Base-by-base conservation (phyloP, 2,888 invertebrate species). In the Phortica magna region DNA sequence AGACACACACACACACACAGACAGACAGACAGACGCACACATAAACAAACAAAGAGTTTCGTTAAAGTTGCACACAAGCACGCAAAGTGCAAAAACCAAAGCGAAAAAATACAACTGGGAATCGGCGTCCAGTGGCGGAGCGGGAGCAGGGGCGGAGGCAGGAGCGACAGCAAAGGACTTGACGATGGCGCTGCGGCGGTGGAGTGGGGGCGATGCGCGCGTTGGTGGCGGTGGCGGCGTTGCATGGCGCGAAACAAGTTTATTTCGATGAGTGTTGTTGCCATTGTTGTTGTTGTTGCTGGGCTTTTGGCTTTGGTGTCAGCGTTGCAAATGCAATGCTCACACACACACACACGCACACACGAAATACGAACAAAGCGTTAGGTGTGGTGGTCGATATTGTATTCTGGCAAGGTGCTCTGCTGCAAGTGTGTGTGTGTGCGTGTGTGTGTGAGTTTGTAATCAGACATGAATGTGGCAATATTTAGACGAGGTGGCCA, bases 1-100 rank as follows among this genome's bases (percentile, higher is more conserved):
- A 59, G 9, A 4, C 7, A 59, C 17, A 57, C n/a, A 1, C 7
- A 57, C 57, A 57, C n/a, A 10, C 12, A 17, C 10, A 59, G 72
- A 78, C 53, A 73, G 75, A 68, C 70, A 73, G 72, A 78, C 53
- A 73, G 75, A 68, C 70, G 70, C 59, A 10, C 1, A 59, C 10
- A 42, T 73, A 77, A 55, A 68, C 67, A 71, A 71, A 72, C 64
- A 39, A 64, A 7, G 64, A 3, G 31, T 22, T 10, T 64, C n/a
- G 41, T 39, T 41, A 14, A 9, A 65, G 31, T n/a, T 68, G n/a
- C 43, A 43, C 43, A 68, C 75, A 71, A 71, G 70, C 70, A 71
- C 70, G 70, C 70, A 55, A 71, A 71, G 70, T 71, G 70, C 70
- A 71, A 55, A 71, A 71, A 71, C 70, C 70, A 22, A 71, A 55